Evolutionary conservation across 37 sponge, comb jelly and placozoan species (phyloP).

Genomic region (Agelas oroides): DNA sequence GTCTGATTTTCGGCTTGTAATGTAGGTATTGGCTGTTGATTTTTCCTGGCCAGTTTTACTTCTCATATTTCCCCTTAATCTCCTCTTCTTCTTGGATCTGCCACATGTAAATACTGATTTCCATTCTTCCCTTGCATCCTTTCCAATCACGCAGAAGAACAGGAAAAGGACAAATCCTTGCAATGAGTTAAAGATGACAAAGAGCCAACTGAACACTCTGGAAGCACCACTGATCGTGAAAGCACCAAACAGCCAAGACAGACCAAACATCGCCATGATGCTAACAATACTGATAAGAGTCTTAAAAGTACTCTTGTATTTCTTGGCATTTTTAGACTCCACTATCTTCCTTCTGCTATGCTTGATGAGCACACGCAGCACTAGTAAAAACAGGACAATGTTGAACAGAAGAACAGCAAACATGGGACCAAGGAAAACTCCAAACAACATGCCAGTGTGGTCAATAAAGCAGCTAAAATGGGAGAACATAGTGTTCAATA

Average conservation of each 20-base stretch:
- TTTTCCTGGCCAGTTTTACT: no score
- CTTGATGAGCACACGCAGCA: conserved; percentile 33
- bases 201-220: conserved; percentile 57
- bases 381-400: conserved; percentile 33
- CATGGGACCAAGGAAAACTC: conserved; percentile 52
- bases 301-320: not conserved
- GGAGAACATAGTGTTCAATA: not conserved
- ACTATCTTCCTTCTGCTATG: conserved; percentile 20
- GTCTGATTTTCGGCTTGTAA: no score
- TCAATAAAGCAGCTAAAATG: conserved; percentile 57
- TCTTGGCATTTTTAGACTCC: not conserved
- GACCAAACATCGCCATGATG: conserved; percentile 62
- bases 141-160: conserved; percentile 54
- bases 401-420: conserved; percentile 49
- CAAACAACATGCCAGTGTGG: conserved; percentile 26
- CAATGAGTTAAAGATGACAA: conserved; percentile 57
- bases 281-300: conserved; percentile 32
- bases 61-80: no score
- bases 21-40: no score
- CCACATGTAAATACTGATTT: conserved; percentile 5
- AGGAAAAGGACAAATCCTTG: conserved; percentile 74
- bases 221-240: conserved; percentile 41
- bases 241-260: conserved; percentile 74
- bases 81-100: not conserved
- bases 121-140: conserved; percentile 58